phyloP scores from a whole-genome alignment of 2,888 invertebrate species.

The Lasius platythorax region DNA sequence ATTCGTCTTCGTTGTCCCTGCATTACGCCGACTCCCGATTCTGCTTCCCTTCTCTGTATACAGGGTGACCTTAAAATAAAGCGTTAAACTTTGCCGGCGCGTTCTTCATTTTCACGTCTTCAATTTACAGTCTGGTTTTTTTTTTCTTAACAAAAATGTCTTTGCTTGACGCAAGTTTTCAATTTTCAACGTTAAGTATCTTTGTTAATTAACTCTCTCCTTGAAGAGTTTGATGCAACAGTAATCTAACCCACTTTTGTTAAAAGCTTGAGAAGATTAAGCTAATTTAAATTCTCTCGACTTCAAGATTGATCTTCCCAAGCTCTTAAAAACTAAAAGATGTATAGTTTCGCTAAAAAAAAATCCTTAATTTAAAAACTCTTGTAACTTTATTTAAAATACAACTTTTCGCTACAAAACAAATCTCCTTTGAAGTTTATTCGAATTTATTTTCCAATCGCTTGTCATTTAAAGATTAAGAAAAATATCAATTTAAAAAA shows the following conservation, averaged over 20 bases:
- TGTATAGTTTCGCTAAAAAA: background rate
- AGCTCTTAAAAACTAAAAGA: constrained; percentile 4
- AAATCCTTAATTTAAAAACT: background rate
- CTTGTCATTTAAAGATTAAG: background rate
- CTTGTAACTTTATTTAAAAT: background rate
- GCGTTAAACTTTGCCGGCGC: background rate
- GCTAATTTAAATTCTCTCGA: background rate
- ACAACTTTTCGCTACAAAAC: background rate
- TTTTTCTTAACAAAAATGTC: background rate
- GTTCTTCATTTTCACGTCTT: background rate
- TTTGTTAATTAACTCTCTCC: constrained; percentile 4
- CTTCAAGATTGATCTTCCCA: background rate
- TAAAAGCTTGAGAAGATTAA: background rate
- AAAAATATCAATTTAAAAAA: background rate
- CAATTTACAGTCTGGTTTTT: constrained; percentile 21
- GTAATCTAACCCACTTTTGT: background rate
- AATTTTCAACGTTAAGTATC: constrained; percentile 6
- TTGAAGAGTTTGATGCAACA: background rate
- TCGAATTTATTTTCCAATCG: background rate
- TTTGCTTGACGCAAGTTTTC: background rate
- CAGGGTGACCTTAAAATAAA: constrained; percentile 14
- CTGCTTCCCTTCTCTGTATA: background rate
- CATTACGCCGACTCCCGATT: constrained; percentile 31
- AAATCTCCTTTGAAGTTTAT: background rate
- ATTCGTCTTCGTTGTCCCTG: constrained; percentile 42